Evolutionary conservation across 2,888 invertebrate species (phyloP).

Genomic region (Pterostichus niger): DNA sequence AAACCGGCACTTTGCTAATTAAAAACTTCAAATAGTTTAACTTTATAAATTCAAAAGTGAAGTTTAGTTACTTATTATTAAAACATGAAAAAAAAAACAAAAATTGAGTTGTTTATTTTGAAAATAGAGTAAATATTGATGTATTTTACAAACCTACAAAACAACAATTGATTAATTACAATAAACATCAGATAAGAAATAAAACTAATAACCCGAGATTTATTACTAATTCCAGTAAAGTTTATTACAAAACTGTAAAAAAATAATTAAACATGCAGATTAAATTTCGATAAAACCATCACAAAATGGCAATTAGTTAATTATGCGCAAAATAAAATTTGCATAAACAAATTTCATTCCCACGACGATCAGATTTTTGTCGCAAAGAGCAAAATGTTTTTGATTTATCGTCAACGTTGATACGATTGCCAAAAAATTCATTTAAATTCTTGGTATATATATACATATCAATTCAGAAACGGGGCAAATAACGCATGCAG

Average conservation of each 20-base stretch:
- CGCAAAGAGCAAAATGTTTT: conserved; percentile 10
- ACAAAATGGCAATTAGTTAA: conserved; percentile 28
- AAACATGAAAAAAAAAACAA: too few species aligned
- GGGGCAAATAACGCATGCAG: conserved; percentile 24
- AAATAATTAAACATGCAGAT: conserved; percentile 15
- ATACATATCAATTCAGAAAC: conserved; percentile 50
- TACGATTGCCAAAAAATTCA: conserved; percentile 54
- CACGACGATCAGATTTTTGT: conserved; percentile 20
- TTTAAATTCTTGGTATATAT: conserved; percentile 52
- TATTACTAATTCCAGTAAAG: not conserved
- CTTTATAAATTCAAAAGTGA: too few species aligned
- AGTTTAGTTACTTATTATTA: too few species aligned
- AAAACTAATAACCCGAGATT: not conserved
- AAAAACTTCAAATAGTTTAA: too few species aligned
- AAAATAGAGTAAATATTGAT: too few species aligned
- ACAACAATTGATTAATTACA: too few species aligned
- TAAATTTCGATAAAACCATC: conserved; percentile 1
- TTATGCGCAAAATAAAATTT: conserved; percentile 47
- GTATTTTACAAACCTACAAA: too few species aligned
- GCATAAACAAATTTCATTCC: conserved; percentile 26
- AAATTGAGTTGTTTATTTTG: too few species aligned
- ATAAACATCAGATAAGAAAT: not conserved
- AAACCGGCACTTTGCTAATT: too few species aligned
- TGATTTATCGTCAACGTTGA: conserved; percentile 26
- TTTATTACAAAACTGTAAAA: not conserved